Percentiles rank a stretch among this genome's conserved stretches.
These are phyloP conservation scores for Sorex araneus DNA, from an alignment of 2,113 vertebrate species.

Conservation along the genomic window DNA sequence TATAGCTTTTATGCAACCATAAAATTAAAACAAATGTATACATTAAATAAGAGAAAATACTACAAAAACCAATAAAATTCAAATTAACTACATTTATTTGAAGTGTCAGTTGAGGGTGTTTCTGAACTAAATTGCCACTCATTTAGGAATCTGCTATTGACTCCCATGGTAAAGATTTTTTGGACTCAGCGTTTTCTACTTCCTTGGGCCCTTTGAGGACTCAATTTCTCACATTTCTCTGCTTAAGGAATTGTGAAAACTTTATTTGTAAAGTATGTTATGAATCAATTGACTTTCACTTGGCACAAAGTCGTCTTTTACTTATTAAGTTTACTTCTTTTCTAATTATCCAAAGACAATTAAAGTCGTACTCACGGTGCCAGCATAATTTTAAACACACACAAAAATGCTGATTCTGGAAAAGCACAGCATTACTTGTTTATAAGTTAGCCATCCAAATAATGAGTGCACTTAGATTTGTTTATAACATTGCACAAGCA, in stretches of 20 bases:
- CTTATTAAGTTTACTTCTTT: slow-evolving; percentile 64
- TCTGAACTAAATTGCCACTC: slow-evolving; percentile 44
- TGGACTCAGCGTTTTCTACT: slow-evolving; percentile 39
- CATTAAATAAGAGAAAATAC: slow-evolving; percentile 67
- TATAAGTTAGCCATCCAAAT: background rate
- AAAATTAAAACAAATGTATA: slow-evolving; percentile 71
- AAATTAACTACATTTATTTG: slow-evolving; percentile 76
- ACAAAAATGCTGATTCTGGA: slow-evolving; percentile 58
- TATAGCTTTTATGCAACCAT: slow-evolving; percentile 57
- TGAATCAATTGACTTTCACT: slow-evolving; percentile 62
- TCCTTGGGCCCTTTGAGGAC: background rate
- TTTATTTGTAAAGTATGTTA: slow-evolving; percentile 52
- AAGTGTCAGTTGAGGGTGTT: slow-evolving; percentile 57
- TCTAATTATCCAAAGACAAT: slow-evolving; percentile 73
- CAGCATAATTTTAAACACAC: slow-evolving; percentile 41
- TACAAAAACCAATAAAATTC: slow-evolving; percentile 63
- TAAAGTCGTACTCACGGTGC: slow-evolving; percentile 52
- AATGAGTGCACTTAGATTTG: background rate
- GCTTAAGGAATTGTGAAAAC: background rate
- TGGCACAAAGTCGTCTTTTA: slow-evolving; percentile 65
- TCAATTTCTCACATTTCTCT: slow-evolving; percentile 50
- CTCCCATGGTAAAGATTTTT: background rate
- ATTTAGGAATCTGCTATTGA: background rate
- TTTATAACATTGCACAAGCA: background rate
- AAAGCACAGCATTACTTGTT: background rate